A percentile compares a stretch with the other conserved stretches of the same genome.
Evolutionary conservation across 2,113 vertebrate species (phyloP).

Genomic region (Peromyscus californicus): DNA sequence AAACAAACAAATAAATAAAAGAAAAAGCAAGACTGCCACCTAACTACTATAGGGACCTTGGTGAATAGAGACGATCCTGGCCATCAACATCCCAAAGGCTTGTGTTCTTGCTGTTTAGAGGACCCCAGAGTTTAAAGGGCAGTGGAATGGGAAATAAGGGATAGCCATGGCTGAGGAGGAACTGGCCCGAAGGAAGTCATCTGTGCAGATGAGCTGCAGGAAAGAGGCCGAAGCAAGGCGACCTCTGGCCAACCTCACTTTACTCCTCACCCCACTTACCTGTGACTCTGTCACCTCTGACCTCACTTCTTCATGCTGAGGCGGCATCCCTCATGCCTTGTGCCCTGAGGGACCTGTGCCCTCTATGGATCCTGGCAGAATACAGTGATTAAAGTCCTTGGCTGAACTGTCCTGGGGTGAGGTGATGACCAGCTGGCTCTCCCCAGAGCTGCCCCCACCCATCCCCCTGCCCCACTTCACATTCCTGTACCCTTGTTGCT

Average conservation of each 20-base stretch:
- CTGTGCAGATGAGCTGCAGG: background rate
- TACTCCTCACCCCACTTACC: background rate
- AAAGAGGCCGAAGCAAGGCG: background rate
- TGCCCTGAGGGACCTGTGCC: background rate
- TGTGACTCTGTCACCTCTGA: background rate
- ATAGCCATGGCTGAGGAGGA: no score
- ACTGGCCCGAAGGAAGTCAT: no score
- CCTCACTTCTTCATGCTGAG: background rate
- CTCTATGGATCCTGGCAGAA: background rate
- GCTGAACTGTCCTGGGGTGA: background rate
- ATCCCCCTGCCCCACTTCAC: background rate
- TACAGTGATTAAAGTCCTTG: background rate
- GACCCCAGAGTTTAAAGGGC: background rate
- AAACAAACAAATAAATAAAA: no score
- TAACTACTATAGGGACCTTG: background rate
- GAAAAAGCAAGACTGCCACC: no score
- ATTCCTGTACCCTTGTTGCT: rapidly evolving
- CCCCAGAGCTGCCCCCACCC: rapidly evolving
- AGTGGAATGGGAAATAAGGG: no score
- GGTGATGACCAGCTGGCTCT: background rate
- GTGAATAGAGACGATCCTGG: background rate
- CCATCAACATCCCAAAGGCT: rapidly evolving
- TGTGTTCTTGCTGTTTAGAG: rapidly evolving
- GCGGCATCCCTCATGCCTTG: background rate
- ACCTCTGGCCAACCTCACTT: background rate